Evolutionary conservation across 2,113 vertebrate genomes (phyloP).

Genomic region (Heptranchias perlo): DNA sequence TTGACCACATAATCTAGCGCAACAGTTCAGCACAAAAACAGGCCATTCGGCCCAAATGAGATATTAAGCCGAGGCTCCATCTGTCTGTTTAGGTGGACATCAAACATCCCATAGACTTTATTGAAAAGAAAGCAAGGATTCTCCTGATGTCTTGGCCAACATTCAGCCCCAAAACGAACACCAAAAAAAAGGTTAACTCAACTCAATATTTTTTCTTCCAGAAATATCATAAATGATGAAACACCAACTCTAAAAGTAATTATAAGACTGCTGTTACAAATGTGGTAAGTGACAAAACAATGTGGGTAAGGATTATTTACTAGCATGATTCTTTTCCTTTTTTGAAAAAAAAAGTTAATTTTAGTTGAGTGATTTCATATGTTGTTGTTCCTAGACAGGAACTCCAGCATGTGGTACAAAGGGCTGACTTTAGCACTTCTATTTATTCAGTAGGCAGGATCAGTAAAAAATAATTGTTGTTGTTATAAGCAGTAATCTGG

Average conservation of each 20-base stretch:
- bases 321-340: background rate
- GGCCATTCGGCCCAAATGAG: background rate
- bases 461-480: background rate
- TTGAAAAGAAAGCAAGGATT: background rate
- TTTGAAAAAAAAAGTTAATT: conserved; percentile 1
- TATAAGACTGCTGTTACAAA: background rate
- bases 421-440: background rate
- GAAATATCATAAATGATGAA: background rate
- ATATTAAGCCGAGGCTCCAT: background rate
- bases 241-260: background rate
- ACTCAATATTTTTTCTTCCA: background rate
- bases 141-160: background rate
- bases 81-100: background rate
- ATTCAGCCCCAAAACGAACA: background rate
- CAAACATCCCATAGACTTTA: background rate
- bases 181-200: background rate
- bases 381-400: background rate
- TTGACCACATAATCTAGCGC: background rate
- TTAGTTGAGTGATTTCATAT: conserved; percentile 13
- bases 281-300: background rate
- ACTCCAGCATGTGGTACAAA: background rate
- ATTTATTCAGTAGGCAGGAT: background rate
- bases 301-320: background rate
- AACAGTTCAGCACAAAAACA: background rate
- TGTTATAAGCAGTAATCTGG: background rate